Conservation (phyloP, 2,113 vertebrate species). For the Salvelinus namaycush region DNA sequence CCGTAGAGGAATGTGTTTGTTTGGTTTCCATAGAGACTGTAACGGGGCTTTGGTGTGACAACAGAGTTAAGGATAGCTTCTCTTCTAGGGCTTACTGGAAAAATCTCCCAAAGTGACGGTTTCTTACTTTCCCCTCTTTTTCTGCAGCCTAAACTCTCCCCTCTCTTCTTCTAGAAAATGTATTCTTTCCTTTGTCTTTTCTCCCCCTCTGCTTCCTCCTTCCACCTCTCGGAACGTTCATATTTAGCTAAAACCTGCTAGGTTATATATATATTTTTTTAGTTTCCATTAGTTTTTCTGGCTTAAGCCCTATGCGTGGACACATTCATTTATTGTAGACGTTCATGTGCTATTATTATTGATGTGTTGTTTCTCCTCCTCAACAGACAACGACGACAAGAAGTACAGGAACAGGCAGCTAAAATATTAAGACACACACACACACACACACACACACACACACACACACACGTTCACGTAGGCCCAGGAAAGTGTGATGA, state of each 20-base stretch:
- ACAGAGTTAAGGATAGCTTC: not conserved
- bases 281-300: not conserved
- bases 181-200: not conserved
- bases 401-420: slow-evolving; percentile 75
- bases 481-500: slow-evolving; percentile 60
- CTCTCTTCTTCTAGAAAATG: slow-evolving; percentile 60
- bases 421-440: slow-evolving; percentile 61
- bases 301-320: too few relatives aligned
- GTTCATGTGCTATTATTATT: too few relatives aligned
- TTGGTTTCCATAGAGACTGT: not conserved
- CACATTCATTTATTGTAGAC: too few relatives aligned
- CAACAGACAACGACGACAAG: slow-evolving; percentile 81
- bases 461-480: slow-evolving; percentile 30
- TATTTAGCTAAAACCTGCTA: not conserved
- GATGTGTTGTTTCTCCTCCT: not conserved
- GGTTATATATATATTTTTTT: too few relatives aligned
- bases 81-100: not conserved
- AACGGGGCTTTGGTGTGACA: too few relatives aligned
- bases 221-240: not conserved
- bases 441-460: slow-evolving; percentile 23
- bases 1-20: slow-evolving; percentile 45
- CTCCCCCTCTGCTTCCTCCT: slow-evolving; percentile 5
- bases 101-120: not conserved
- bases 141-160: slow-evolving; percentile 64
- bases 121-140: slow-evolving; percentile 6